phyloP scores from a whole-genome alignment of 30 jellyfish, hydroid and myxozoan genomes.

The Calvadosia cruxmelitensis region DNA sequence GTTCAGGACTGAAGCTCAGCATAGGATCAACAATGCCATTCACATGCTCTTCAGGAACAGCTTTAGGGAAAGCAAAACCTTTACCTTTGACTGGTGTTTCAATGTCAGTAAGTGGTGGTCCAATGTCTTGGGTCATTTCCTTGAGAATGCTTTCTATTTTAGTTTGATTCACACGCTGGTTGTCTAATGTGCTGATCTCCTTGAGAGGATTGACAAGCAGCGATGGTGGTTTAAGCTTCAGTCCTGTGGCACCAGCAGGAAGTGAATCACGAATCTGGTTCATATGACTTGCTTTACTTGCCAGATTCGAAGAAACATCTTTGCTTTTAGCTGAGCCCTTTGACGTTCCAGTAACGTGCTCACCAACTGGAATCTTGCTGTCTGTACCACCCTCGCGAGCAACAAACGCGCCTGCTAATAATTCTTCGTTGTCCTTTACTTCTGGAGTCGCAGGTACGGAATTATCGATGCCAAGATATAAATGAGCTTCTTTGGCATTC shows the following conservation, averaged over 20 bases:
- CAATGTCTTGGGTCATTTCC: slow-evolving; percentile 39
- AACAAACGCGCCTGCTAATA: background rate
- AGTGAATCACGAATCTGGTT: background rate
- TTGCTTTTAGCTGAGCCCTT: background rate
- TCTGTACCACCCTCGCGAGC: background rate
- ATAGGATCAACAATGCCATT: background rate
- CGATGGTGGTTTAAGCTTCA: slow-evolving; percentile 36
- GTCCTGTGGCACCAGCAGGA: slow-evolving; percentile 1
- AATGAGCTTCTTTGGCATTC: slow-evolving; percentile 37
- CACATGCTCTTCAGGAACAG: background rate
- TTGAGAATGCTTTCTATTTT: slow-evolving; percentile 1
- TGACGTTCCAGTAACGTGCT: background rate
- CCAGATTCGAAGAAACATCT: no score
- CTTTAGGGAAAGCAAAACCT: slow-evolving; percentile 5
- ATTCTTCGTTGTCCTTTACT: slow-evolving; percentile 13
- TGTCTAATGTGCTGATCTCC: background rate
- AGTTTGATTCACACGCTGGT: background rate
- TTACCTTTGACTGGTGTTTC: slow-evolving; percentile 77
- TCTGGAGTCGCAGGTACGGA: slow-evolving; percentile 91
- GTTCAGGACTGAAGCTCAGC: background rate
- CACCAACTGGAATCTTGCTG: background rate
- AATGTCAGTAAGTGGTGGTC: slow-evolving; percentile 79
- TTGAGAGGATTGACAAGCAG: slow-evolving; percentile 29
- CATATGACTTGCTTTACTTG: no score
- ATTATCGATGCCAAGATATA: slow-evolving; percentile 76